Percentiles rank a stretch among this genome's conserved stretches.
Conservation (phyloP, 2,113 vertebrate species). For the Salvator merianae region DNA sequence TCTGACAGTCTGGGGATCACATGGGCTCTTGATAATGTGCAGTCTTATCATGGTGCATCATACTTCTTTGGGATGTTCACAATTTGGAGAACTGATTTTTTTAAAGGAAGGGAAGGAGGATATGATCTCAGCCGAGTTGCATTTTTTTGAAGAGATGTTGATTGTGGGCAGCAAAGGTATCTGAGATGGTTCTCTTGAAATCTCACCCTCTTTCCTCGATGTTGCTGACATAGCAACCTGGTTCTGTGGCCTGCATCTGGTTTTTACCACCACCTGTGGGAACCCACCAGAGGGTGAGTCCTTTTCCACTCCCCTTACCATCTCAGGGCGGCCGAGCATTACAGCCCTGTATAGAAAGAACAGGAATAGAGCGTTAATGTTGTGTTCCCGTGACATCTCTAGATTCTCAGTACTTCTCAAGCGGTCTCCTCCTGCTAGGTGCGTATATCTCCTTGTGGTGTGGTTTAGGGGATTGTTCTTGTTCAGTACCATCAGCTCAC, state of each 20-base stretch:
- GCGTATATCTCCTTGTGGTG: too few species aligned
- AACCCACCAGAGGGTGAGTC: not conserved
- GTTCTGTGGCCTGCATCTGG: conserved; percentile 5
- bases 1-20: not conserved
- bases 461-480: too few species aligned
- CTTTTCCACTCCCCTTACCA: not conserved
- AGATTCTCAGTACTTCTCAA: too few species aligned
- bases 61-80: not conserved
- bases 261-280: conserved; percentile 13
- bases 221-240: not conserved
- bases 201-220: not conserved
- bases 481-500: too few species aligned
- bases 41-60: not conserved
- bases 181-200: not conserved
- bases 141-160: not conserved
- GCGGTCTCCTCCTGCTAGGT: too few species aligned
- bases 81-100: not conserved
- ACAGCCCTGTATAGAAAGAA: not conserved
- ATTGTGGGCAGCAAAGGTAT: not conserved
- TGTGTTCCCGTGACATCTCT: not conserved
- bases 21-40: not conserved
- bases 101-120: not conserved
- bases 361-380: not conserved
- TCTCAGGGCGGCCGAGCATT: too few species aligned
- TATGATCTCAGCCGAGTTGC: too few species aligned